Evolutionary conservation across 2,888 invertebrate genomes (phyloP).

Genomic region (Pecten maximus): DNA sequence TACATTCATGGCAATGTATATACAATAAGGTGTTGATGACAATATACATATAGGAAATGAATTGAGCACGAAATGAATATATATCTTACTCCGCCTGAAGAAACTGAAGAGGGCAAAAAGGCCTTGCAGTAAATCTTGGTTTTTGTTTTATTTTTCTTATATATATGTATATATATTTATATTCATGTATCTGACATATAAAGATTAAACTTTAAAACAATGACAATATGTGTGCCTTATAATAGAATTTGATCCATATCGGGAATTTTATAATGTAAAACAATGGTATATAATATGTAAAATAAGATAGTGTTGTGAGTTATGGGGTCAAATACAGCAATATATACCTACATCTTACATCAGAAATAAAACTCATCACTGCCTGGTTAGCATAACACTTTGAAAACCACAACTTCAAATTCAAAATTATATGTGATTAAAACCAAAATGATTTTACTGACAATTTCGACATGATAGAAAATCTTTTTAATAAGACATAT

Average conservation of each 20-base stretch:
- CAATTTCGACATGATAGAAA: neutral
- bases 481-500: neutral
- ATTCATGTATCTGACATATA: too few relatives aligned
- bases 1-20: too few relatives aligned
- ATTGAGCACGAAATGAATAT: neutral
- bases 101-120: too few relatives aligned
- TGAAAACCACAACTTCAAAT: neutral
- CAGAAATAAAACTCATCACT: neutral
- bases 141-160: too few relatives aligned
- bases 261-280: too few relatives aligned
- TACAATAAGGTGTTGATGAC: too few relatives aligned
- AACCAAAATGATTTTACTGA: neutral
- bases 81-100: too few relatives aligned
- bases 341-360: constrained; percentile 9
- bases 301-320: neutral
- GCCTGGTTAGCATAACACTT: neutral
- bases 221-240: neutral
- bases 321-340: neutral
- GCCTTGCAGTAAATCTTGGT: too few relatives aligned
- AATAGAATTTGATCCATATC: neutral
- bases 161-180: too few relatives aligned
- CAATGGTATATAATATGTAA: too few relatives aligned
- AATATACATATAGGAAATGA: neutral
- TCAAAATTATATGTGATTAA: neutral
- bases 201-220: neutral